Evolutionary conservation across 2,113 vertebrate genomes (phyloP), one percentile per base, ranked within the genome.

Genomic region (Crypturellus undulatus): DNA sequence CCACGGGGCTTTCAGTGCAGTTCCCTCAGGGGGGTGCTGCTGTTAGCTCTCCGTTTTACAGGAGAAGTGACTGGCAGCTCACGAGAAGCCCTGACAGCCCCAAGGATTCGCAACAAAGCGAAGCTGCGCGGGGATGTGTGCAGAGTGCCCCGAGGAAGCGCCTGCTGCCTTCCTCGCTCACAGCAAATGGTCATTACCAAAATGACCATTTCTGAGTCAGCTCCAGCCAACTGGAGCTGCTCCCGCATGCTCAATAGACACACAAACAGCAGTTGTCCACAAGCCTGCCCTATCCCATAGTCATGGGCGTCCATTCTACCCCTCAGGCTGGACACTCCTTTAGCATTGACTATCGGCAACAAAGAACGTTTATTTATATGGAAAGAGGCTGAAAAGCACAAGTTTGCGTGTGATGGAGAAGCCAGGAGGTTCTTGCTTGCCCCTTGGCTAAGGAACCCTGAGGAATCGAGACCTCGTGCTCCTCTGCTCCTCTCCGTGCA

Each of bases 251-350:
- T 1, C 34, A 4, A 32, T 6, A 51, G 36, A 56, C 52, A n/a
- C 21, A 3, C 25, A 34, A 45, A n/a, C 63, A 68, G 51, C 76
- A 52, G 67, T 22, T 30, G 34, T 19, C 36, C 38, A 12, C 9
- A 1, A 34, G 16, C 10, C 73, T 71, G 71, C 13, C 14, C 73
- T 71, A 67, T 63, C 56, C 76, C 24, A 0, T 4, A 22, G 25
- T 86, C 21, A 0, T 1, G 6, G 1, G 0, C 1, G 1, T 78
- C 34, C 43, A 20, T 54, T 42, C 25, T 18, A 5, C 28, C 2
- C 0, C 24, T 43, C 56, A 73, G 79, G 47, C 63, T 28, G 32
- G 12, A 0, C 2, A 0, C 54, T 12, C 38, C 32, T 22, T 28
- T 47, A 17, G 59, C 45, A 28, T 2, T 76, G 62, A 42, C 22